Evolutionary conservation across 2,888 invertebrate genomes (phyloP), one percentile per base, ranked within the genome.

Genomic region (Crepidodera aurea): DNA sequence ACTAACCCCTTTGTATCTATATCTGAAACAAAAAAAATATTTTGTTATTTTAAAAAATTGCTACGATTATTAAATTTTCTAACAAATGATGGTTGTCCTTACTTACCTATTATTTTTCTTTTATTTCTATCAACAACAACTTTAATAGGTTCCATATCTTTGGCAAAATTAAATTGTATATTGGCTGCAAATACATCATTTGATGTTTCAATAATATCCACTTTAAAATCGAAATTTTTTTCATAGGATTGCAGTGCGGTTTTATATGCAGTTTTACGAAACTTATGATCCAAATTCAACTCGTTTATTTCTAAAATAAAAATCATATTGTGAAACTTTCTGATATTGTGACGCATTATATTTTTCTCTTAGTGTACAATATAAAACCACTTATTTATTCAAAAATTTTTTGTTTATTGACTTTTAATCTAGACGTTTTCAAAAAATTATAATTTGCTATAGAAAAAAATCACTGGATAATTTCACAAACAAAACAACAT

Each of bases 61-160:
- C 7, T 13, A 42, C 5, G 10, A 16, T 42, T 13, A 13, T 42
- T 16, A 29, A 29, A 29, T 8, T 10, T 29, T 8, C 10, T 29
- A 29, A 22, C 22, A 22, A 22, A 22, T 22, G 6, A 22, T n/a
- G n/a, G n/a, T n/a, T n/a, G n/a, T n/a, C n/a, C n/a, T 32, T n/a
- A 32, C 32, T 22, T 50, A 66, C 66, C 56, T 32, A 66, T 57
- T 25, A 66, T 57, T 60, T 60, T 57, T 50, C 54, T 56, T 7
- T 62, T 22, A 6, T 22, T 39, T 50, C 56, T 48, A 46, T 67
- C 53, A 2, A 64, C 40, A 15, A 50, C 16, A 48, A 67, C 54
- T 27, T 62, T 57, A n/a, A 64, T 25, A 7, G 62, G 50, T 13
- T 34, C 37, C 4, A 22, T 32, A 54, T 57, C 34, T 18, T 27